Evolutionary conservation across 1,140 invertebrate genomes (phyloP).

Genomic region (Hyles vespertilio): DNA sequence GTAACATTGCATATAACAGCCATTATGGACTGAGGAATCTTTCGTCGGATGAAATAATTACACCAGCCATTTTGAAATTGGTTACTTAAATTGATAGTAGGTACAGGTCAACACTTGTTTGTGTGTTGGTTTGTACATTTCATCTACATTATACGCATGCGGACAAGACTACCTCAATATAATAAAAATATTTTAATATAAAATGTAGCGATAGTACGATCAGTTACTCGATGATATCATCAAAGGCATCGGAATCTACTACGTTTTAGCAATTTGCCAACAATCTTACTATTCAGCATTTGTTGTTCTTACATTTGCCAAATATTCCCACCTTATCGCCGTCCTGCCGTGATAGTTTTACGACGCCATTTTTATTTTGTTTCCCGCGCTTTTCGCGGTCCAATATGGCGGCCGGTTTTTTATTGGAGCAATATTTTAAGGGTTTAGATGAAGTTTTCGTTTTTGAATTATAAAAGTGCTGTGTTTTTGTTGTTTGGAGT

Average conservation of each 20-base stretch:
- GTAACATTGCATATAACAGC: too few species aligned
- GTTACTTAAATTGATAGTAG: too few species aligned
- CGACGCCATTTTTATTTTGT: conserved; percentile 44
- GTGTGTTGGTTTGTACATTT: too few species aligned
- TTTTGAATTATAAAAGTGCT: conserved; percentile 10
- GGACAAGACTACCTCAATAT: too few species aligned
- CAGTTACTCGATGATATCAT: conserved; percentile 35
- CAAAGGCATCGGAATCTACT: conserved; percentile 32
- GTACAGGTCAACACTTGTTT: too few species aligned
- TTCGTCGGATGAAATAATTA: too few species aligned
- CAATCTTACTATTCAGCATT: conserved; percentile 53
- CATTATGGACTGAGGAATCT: too few species aligned
- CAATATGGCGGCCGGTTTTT: conserved; percentile 18
- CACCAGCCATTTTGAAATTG: too few species aligned
- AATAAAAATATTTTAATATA: too few species aligned
- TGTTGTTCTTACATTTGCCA: conserved; percentile 55
- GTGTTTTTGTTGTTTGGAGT: neutral
- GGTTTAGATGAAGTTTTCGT: conserved; percentile 8
- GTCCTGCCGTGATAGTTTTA: conserved; percentile 48
- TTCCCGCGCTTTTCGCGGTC: conserved; percentile 38
- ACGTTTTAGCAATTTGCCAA: conserved; percentile 45
- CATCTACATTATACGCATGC: too few species aligned
- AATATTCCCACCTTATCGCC: conserved; percentile 56
- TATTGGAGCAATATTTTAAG: neutral
- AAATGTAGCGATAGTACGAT: too few species aligned